Evolutionary conservation across 2,888 invertebrate species (phyloP), one percentile per base, ranked within the genome.

Genomic region (Platycheirus rosarum): DNA sequence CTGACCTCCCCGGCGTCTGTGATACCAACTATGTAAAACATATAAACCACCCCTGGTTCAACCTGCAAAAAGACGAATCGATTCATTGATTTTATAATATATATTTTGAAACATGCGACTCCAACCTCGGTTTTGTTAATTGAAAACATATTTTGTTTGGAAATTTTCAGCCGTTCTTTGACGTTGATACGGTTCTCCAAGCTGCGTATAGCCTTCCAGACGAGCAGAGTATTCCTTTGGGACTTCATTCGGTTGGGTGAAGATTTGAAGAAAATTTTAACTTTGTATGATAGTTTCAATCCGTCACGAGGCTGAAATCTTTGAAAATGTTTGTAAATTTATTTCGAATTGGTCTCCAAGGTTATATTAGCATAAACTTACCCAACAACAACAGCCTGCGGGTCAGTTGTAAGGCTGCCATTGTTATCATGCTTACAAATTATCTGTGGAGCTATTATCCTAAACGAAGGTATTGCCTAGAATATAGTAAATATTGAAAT

Each of bases 281-380:
- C 85, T 53, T 86, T 86, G 70, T 86, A 86, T 4, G 86, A 86
- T 0, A 86, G 78, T 49, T 85, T 86, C 3, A 86, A 85, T 13
- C 86, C 86, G 57, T 86, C 86, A 65, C 82, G 84, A 8, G 86
- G 86, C 53, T 86, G 86, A 16, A 86, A 85, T n/a, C 85, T 75
- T 44, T 13, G 8, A 3, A 40, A 9, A 32, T 9, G 13, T 57
- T 18, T 18, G 40, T 57, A 23, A 48, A 26, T 37, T 44, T 4
- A 44, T 40, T 55, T 20, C 1, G 1, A 3, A 26, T 29, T 46
- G 20, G 69, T 75, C 37, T 40, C 53, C 48, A 63, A 42, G 65
- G 42, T 46, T 29, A 40, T 40, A 20, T 26, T 13, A 44, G 11
- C 2, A 13, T n/a, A 11, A 44, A 74, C 84, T 84, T 29, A 84